Conservation (phyloP, 1,140 invertebrate genomes). For the Brachionus paranguensis region DNA sequence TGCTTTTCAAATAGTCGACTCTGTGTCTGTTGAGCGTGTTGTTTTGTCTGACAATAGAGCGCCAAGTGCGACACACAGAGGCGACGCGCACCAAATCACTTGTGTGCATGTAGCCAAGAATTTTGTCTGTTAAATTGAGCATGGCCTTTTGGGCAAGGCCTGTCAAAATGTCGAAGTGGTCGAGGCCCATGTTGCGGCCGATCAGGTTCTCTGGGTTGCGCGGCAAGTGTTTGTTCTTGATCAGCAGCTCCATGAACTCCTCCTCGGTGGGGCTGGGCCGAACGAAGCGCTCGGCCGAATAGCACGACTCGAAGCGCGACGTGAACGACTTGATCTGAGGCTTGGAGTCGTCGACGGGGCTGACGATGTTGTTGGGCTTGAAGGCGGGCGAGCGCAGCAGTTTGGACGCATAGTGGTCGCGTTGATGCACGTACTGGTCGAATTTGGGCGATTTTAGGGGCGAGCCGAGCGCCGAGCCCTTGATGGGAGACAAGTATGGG, state of each 20-base stretch:
- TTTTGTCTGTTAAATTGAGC: background rate
- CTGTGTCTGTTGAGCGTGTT: background rate
- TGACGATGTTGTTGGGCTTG: background rate
- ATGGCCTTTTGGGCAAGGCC: background rate
- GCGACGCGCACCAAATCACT: background rate
- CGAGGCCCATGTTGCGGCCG: slow-evolving; percentile 22
- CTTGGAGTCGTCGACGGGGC: background rate
- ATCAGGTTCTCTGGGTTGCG: slow-evolving; percentile 19
- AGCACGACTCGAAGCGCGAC: background rate
- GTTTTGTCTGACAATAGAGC: slow-evolving; percentile 4
- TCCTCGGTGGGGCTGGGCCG: slow-evolving; percentile 9
- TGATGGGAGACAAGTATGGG: background rate
- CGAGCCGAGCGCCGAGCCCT: background rate
- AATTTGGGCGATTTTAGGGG: background rate
- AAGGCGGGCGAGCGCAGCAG: slow-evolving; percentile 6
- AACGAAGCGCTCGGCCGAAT: background rate
- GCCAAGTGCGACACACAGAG: background rate
- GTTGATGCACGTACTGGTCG: background rate
- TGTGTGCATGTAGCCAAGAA: background rate
- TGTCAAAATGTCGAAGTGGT: background rate
- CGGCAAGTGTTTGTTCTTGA: slow-evolving; percentile 24
- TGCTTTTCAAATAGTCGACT: background rate
- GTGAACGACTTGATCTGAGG: background rate
- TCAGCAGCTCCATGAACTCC: slow-evolving; percentile 29
- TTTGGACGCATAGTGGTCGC: background rate